Percentiles rank a stretch among this genome's conserved stretches.
Conservation (phyloP, 2,888 invertebrate species). For the Caenorhabditis sp. region DNA sequence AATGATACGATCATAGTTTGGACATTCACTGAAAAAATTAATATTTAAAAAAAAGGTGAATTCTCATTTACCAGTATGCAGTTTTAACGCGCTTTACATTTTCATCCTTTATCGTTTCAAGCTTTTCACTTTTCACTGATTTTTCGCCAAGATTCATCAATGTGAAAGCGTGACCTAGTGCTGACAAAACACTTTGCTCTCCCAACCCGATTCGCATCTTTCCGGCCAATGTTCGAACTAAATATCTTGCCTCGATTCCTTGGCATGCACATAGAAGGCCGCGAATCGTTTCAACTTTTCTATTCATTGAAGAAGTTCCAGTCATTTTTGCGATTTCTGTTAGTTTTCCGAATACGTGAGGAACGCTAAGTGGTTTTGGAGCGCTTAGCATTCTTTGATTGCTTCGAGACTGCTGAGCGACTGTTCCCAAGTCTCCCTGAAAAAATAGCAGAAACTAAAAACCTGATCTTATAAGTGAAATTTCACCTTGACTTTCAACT, state of each 20-base stretch:
- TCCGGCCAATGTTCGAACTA: conserved; percentile 60
- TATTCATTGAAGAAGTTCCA: conserved; percentile 76
- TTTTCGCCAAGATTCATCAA: conserved; percentile 9
- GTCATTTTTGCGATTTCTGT: conserved; percentile 86
- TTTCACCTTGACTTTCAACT: conserved; percentile 75
- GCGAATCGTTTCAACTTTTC: conserved; percentile 91
- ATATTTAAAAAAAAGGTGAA: conserved; percentile 6
- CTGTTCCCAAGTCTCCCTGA: conserved; percentile 82
- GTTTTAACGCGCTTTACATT: conserved; percentile 40
- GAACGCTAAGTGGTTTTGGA: conserved; percentile 81
- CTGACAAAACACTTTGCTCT: conserved; percentile 91
- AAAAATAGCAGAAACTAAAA: not conserved
- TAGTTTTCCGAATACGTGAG: conserved; percentile 83
- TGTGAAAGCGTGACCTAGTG: conserved; percentile 82
- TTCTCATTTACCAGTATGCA: conserved; percentile 27
- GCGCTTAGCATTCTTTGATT: conserved; percentile 87
- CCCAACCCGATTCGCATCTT: conserved; percentile 95
- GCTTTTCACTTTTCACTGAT: conserved; percentile 20
- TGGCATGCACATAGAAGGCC: conserved; percentile 83
- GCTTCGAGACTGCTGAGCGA: conserved; percentile 63
- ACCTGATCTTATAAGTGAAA: not conserved
- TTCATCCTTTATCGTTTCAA: conserved; percentile 27
- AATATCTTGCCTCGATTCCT: conserved; percentile 63
- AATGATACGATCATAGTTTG: conserved; percentile 87
- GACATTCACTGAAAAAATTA: conserved; percentile 82